A percentile compares a stretch with the other conserved stretches of the same genome.
Evolutionary conservation across 2,888 invertebrate species (phyloP).

Genomic region (Philaethria dido): DNA sequence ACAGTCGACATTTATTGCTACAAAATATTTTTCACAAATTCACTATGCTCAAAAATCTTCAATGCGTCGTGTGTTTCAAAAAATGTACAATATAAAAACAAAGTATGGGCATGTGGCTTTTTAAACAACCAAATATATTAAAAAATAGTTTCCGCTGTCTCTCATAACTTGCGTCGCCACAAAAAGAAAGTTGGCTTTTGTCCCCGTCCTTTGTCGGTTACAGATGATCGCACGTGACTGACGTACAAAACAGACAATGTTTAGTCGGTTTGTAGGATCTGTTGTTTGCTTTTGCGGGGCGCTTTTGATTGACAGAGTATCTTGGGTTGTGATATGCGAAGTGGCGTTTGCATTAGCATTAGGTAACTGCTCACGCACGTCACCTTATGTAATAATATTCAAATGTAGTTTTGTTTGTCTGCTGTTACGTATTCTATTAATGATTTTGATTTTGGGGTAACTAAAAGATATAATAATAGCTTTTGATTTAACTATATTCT

Average conservation of each 20-base stretch:
- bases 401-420: neutral
- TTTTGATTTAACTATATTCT: neutral
- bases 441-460: neutral
- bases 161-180: constrained; percentile 41
- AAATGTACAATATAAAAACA: too few species aligned
- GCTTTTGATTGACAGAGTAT: constrained; percentile 72
- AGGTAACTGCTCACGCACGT: constrained; percentile 5
- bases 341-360: constrained; percentile 31
- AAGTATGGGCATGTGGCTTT: too few species aligned
- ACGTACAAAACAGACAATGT: constrained; percentile 64
- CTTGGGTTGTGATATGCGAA: constrained; percentile 53
- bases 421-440: neutral
- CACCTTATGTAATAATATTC: neutral
- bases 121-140: neutral
- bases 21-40: too few species aligned
- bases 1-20: too few species aligned
- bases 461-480: neutral
- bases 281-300: constrained; percentile 43
- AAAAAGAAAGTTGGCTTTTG: constrained; percentile 53
- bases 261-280: constrained; percentile 59
- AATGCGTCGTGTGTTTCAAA: too few species aligned
- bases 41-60: too few species aligned
- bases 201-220: constrained; percentile 68
- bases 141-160: neutral
- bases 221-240: constrained; percentile 74